Percentiles rank a stretch among this genome's conserved stretches.
Conservation (phyloP, 2,113 vertebrate species). For the Sceloporus tristichus region DNA sequence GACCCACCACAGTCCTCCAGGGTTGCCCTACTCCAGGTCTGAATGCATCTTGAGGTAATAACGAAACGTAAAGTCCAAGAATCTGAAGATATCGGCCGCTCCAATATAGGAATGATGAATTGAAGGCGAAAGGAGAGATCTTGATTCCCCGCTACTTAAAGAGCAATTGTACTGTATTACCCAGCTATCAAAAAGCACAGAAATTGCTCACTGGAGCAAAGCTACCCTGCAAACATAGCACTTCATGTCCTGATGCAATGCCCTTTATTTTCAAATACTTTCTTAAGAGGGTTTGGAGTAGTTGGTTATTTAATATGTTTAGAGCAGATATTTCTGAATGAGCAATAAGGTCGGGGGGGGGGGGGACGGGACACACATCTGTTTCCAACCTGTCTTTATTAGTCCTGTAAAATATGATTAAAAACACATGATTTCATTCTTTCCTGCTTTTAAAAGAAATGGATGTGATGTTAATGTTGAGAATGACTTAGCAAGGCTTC, state of each 20-base stretch:
- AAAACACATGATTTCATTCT: constrained; percentile 72
- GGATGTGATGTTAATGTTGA: constrained; percentile 32
- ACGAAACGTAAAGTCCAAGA: background rate
- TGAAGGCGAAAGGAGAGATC: background rate
- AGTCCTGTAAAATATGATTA: constrained; percentile 77
- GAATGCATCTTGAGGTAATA: too few relatives aligned
- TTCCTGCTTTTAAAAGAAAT: constrained; percentile 60
- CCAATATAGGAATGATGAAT: background rate
- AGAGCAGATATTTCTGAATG: constrained; percentile 70
- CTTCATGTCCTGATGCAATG: constrained; percentile 66
- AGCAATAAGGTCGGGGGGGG: constrained; percentile 42
- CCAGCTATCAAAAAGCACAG: constrained; percentile 42
- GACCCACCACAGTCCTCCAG: too few relatives aligned
- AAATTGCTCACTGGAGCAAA: constrained; percentile 51
- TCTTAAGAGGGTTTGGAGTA: constrained; percentile 72
- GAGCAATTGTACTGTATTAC: background rate
- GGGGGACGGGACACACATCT: constrained; percentile 55
- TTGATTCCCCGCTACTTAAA: background rate
- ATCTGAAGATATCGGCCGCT: background rate
- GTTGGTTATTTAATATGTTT: constrained; percentile 54
- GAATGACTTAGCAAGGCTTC: constrained; percentile 44
- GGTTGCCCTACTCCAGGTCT: too few relatives aligned
- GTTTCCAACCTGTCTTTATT: constrained; percentile 74
- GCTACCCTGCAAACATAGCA: constrained; percentile 56
- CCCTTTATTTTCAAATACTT: constrained; percentile 67